Evolutionary conservation across 2,113 vertebrate genomes (phyloP).

Genomic region (Thinocorus orbignyianus): DNA sequence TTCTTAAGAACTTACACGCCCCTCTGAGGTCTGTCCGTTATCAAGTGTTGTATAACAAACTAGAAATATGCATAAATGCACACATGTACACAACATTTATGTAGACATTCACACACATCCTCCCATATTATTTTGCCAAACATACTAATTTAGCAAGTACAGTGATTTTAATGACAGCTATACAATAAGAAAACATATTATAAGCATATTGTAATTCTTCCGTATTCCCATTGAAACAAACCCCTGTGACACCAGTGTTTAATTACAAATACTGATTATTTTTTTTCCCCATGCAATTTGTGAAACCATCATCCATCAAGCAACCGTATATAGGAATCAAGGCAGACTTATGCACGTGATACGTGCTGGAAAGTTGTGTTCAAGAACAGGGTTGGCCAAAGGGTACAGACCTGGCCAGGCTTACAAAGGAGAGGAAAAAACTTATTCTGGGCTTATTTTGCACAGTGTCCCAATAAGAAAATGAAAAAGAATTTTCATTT

Average conservation of each 20-base stretch:
- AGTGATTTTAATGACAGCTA: not conserved
- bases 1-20: not conserved
- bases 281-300: not conserved
- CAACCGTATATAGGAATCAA: not conserved
- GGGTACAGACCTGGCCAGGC: not conserved
- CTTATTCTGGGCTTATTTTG: not conserved
- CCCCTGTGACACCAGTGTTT: not conserved
- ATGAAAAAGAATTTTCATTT: not conserved
- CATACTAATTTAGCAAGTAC: not conserved
- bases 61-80: not conserved
- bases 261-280: not conserved
- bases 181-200: not conserved
- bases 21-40: not conserved
- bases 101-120: not conserved
- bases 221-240: not conserved
- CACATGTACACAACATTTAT: not conserved
- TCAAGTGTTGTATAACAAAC: not conserved
- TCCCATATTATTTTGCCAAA: not conserved
- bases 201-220: not conserved
- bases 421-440: not conserved
- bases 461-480: not conserved
- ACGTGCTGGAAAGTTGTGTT: not conserved
- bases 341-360: not conserved
- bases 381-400: not conserved
- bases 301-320: not conserved